Evolutionary conservation across 2,113 vertebrate species (phyloP).

Genomic region (Uria lomvia): DNA sequence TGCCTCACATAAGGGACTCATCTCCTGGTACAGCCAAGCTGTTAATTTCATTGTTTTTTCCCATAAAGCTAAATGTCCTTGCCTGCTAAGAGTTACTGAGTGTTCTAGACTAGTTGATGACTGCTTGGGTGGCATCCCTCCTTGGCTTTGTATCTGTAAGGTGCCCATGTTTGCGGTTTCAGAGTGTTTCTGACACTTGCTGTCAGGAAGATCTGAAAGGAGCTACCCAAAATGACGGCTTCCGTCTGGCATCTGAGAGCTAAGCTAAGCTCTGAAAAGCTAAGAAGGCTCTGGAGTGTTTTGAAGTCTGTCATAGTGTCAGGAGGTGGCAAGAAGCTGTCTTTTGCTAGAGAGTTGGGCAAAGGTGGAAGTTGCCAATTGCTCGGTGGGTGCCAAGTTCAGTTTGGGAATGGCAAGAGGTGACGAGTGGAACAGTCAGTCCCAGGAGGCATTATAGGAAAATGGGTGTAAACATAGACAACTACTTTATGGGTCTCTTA

Average conservation of each 20-base stretch:
- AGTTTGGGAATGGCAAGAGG: not conserved
- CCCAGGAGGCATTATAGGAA: not conserved
- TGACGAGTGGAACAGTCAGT: not conserved
- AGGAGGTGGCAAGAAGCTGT: not conserved
- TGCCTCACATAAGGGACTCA: not conserved
- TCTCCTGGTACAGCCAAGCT: not conserved
- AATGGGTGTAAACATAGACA: not conserved
- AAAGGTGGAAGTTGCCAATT: not conserved
- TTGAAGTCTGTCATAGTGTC: not conserved
- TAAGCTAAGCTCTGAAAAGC: not conserved
- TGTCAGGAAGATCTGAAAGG: not conserved
- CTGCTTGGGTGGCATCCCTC: not conserved
- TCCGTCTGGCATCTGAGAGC: not conserved
- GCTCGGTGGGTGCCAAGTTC: not conserved
- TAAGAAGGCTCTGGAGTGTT: not conserved
- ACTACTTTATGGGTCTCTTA: not conserved
- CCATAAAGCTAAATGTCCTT: not conserved
- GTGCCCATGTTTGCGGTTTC: not conserved
- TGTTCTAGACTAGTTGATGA: not conserved
- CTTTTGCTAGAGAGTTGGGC: not conserved
- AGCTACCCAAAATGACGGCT: not conserved
- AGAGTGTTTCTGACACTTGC: not conserved
- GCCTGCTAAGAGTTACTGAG: not conserved
- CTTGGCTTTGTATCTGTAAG: not conserved
- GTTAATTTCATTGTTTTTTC: not conserved